Evolutionary conservation across 2,888 invertebrate genomes (phyloP), one percentile per base, ranked within the genome.

Genomic region (Drosophila acutilabella): DNA sequence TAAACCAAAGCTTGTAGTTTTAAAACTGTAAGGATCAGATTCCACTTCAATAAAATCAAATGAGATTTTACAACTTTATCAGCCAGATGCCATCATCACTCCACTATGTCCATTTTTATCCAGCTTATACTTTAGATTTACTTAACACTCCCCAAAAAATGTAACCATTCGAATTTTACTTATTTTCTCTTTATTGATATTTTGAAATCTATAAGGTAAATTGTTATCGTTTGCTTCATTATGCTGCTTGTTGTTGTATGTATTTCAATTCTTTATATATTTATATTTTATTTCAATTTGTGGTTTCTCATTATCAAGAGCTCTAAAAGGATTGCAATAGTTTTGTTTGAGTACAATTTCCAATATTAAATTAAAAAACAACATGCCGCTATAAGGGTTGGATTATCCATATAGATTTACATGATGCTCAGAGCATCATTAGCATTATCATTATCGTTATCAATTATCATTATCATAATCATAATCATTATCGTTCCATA

Each of bases 351-450:
- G 52, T 80, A 80, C 64, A 78, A 45, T 67, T 60, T 61, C 42
- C 52, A 38, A 54, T 64, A 60, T 67, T 65, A 61, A 75, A 77
- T 64, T 56, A 68, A 48, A 50, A 74, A 74, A 54, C 74, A 68
- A 77, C 68, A 68, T 78, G 60, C 64, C 67, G 69, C 54, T 78
- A 52, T 56, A 52, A 8, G 45, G 56, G 61, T 16, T 52, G 61
- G 23, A 64, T 58, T 75, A 79, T 75, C 52, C 71, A 70, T 75
- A 67, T 60, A 78, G 64, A 72, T 64, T 70, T 64, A 74, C 59
- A 78, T 73, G 76, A 82, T 87, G 82, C 82, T 82, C 82, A 87
- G 79, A 82, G 82, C 82, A 82, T 82, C 79, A 61, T 30, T 36
- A 54, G 64, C 59, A 75, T 76, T 54, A 81, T 87, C 76, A 60